Evolutionary conservation across 2,888 invertebrate species (phyloP), one percentile per base, ranked within the genome.

Genomic region (Drosophila hamatofila): DNA sequence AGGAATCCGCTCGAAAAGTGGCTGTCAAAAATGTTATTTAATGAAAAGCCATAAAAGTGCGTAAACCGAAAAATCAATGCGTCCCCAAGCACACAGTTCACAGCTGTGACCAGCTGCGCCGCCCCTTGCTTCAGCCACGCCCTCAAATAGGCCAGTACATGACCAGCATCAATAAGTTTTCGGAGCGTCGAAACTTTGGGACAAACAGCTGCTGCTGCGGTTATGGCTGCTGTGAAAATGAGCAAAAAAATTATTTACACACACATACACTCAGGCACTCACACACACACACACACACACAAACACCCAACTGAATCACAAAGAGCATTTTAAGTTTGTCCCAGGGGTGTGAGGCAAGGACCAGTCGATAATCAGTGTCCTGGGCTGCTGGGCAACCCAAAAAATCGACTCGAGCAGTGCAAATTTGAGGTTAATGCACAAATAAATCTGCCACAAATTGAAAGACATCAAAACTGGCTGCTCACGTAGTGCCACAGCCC

Each of bases 391-490:
- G 39, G 68, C 60, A 62, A 46, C 63, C 64, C 12, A 21, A 35
- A 72, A 71, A 76, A 77, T 81, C 80, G 81, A 76, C 78, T 78
- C 66, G 64, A 72, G 64, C 75, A 79, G 78, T 83, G 83, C 83
- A 85, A 83, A 85, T 85, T 83, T 83, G 85, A 81, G 83, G 85
- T 83, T 85, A 85, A 83, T 83, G 83, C 83, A 80, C 83, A 83
- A 83, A 83, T 83, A 83, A 83, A 83, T 83, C 85, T 81, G 85
- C 83, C 85, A 85, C 83, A 83, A 85, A 83, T 83, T 83, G 86
- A 78, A 71, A 75, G 80, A 83, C 78, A 83, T 83, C 83, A 83
- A 80, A 83, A 81, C 75, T 72, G 72, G 72, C 75, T 62, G 72
- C 48, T 67, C 78, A 77, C 80, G 78, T 81, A 77, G 46, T 63